Evolutionary conservation across 53 echinoderm and acorn worm species (phyloP), one percentile per base, ranked within the genome.

Genomic region (Actinopyga echinites): DNA sequence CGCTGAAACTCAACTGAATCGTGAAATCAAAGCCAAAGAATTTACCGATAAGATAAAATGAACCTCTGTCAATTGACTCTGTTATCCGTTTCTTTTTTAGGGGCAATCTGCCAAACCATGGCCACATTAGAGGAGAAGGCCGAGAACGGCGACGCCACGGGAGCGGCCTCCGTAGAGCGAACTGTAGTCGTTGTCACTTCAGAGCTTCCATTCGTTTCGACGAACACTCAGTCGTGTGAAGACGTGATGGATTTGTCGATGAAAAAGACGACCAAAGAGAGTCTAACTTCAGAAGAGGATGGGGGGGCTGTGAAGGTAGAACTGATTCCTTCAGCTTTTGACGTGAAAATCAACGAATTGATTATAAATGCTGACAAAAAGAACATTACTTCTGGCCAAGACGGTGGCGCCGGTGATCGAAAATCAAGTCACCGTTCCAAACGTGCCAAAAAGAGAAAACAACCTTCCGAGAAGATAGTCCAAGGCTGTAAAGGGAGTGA

Each of bases 191-290:
- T 62, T 21, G 62, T 30, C 25, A 62, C 28, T 62, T 30, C 62
- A 62, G 62, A 62, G 28, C 8, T 29, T 9, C 62, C 26, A 30
- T 21, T 62, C 2, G 77, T 75, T 31, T 29, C 29, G 28, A 63
- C 69, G 42, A 15, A 40, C 62, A 82, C 60, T 53, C 69, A 84
- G 2, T 45, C 54, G 11, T 74, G 42, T 24, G 57, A 74, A 43
- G 56, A 55, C 26, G 80, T 26, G 30, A 81, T 87, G 81, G 87
- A 87, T 69, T 57, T 88, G 22, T 83, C 83, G 83, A 88, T 88
- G 65, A 88, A 84, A 66, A 65, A 75, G 12, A 60, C 71, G 37
- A 87, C 58, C 69, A 37, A 56, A 10, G 57, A 71, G 34, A 56
- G 30, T 17, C 5, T 38, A 42, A 43, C 24, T 22, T 37, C 28